Conservation (phyloP, 92 coral and sea anemone genomes). For the Palythoa heliodiscus region DNA sequence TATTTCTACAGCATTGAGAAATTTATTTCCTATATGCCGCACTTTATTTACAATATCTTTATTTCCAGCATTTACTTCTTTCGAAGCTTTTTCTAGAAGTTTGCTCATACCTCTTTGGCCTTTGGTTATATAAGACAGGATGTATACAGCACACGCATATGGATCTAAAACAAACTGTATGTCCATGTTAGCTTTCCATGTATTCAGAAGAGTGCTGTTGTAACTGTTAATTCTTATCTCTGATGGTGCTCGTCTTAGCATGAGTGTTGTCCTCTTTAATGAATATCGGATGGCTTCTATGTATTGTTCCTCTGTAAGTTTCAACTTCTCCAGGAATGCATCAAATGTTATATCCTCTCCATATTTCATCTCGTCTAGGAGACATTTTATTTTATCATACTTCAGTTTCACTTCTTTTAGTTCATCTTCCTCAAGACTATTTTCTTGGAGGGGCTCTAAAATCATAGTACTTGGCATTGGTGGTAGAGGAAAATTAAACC, state of each 20-base stretch:
- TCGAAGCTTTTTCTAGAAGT: constrained; percentile 42
- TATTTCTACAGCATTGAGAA: constrained; percentile 59
- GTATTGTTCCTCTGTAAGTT: constrained; percentile 30
- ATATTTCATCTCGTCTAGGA: constrained; percentile 55
- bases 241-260: constrained; percentile 49
- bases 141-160: constrained; percentile 47
- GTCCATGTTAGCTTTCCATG: constrained; percentile 56
- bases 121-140: constrained; percentile 43
- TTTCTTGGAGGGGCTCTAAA: constrained; percentile 44
- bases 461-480: constrained; percentile 59
- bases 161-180: constrained; percentile 54
- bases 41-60: constrained; percentile 40
- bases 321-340: constrained; percentile 48
- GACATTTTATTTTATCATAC: constrained; percentile 31
- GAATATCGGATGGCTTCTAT: constrained; percentile 43
- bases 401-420: constrained; percentile 33
- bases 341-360: constrained; percentile 54
- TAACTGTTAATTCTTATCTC: constrained; percentile 49
- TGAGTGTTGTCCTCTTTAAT: constrained; percentile 52
- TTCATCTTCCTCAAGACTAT: constrained; percentile 37
- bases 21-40: constrained; percentile 55
- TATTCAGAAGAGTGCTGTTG: constrained; percentile 46
- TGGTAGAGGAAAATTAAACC: constrained; percentile 63
- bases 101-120: constrained; percentile 59
- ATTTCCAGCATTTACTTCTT: constrained; percentile 47